A percentile compares a stretch with the other conserved stretches of the same genome.
Conservation (phyloP, 2,888 invertebrate genomes). For the Neoitamus cyanurus region DNA sequence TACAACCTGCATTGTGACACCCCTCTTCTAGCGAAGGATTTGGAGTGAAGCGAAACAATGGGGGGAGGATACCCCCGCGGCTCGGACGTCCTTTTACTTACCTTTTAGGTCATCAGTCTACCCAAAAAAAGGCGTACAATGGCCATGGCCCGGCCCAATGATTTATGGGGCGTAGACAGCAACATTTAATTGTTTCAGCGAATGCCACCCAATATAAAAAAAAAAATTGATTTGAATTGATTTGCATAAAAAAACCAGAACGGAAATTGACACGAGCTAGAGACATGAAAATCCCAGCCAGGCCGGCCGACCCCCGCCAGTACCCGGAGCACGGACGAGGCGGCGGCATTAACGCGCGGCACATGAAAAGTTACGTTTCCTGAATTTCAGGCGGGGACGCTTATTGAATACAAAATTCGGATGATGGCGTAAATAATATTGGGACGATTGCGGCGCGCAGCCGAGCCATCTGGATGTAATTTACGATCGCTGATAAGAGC, state of each 20-base stretch:
- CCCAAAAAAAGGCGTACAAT: not conserved
- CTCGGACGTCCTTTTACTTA: not conserved
- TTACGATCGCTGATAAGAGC: constrained; percentile 22
- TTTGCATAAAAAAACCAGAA: constrained; percentile 8
- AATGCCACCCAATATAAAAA: not conserved
- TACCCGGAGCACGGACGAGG: not conserved
- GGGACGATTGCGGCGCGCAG: not conserved
- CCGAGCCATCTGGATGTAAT: constrained; percentile 12
- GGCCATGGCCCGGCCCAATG: not conserved
- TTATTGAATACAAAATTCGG: constrained; percentile 22
- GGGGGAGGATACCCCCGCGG: not conserved
- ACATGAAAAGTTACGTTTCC: constrained; percentile 35
- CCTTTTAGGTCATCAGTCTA: not conserved
- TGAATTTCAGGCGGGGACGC: constrained; percentile 4
- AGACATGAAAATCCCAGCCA: not conserved
- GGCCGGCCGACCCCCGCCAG: not conserved
- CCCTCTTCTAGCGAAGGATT: not conserved
- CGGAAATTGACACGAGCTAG: constrained; percentile 38
- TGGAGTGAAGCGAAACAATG: not conserved
- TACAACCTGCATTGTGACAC: not conserved
- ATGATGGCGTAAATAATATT: constrained; percentile 18
- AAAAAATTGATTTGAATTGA: not conserved
- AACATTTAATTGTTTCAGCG: not conserved
- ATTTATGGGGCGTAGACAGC: not conserved
- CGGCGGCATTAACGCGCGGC: constrained; percentile 5